Evolutionary conservation across 1,140 invertebrate species (phyloP), one percentile per base, ranked within the genome.

Genomic region (Dendroctonus valens): DNA sequence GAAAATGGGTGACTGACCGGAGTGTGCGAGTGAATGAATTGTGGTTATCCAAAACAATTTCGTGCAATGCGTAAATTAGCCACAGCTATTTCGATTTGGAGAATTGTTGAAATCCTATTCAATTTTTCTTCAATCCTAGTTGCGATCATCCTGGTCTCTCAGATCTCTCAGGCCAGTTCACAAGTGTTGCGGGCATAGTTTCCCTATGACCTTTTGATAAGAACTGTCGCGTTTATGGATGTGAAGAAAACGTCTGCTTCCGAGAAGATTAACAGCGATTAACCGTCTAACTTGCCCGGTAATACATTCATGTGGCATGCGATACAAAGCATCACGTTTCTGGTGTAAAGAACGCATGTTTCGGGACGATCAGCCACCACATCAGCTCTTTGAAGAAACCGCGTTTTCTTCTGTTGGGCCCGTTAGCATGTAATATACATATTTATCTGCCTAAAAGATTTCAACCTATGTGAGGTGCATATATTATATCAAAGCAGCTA

Each of bases 331-430:
- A 53, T 58, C 64, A 65, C 64, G 57, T 65, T 51, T 44, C 15
- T 59, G 57, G 64, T 65, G 64, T 65, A 59, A 59, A 59, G 55
- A 65, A 65, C 53, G 54, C 64, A 65, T 65, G 64, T 65, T 65
- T 51, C 42, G 37, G 54, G 12, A 44, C 41, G 48, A 65, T 65
- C 64, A 37, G 55, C 57, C 41, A 44, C 46, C 55, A 59, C 42
- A 58, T 59, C 55, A 38, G 7, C 8, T 38, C 42, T 59, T 65
- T 58, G 54, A 65, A 38, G 64, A 42, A 7, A 42, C 54, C 64
- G 57, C 39, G 49, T 39, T 65, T 50, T 14, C 15, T 65, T 39
- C 14, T 15, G 15, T 12, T 12, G 52, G 37, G 0, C 42, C 14
- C 11, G 15, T 59, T 51, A 52, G 51, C 55, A 52, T 40, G 61